Evolutionary conservation across 2,888 invertebrate species (phyloP), one percentile per base, ranked within the genome.

Genomic region (Aphodius sticticus): DNA sequence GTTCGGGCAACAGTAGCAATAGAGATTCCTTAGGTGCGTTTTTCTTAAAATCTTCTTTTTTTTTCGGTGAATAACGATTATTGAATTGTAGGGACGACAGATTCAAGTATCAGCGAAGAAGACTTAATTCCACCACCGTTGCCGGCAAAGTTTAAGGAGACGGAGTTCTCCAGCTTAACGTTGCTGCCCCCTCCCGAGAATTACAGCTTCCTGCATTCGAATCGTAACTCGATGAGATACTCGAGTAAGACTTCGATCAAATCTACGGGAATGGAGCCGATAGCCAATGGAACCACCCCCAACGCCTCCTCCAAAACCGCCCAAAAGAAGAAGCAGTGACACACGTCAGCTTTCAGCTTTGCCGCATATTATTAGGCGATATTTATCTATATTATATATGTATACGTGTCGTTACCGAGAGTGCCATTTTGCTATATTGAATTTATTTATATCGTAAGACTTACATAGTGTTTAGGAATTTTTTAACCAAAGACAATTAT

Each of bases 101-200:
- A 96, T 90, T 94, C 96, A 71, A 94, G 95, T 86, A 92, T 95
- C 83, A 92, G 94, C 85, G 94, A 96, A 89, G 94, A 95, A 88
- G 93, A 95, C 84, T 88, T 90, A 37, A 92, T 94, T n/a, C 95
- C 96, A 69, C 94, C 94, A 3, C 95, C 95, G 12, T 89, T 96
- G 69, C 96, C 96, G 3, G 91, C 93, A 76, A 96, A 96, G 88
- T 91, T 92, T 74, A 90, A 93, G 78, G 92, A 93, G 84, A 89
- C 91, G 15, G 92, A 92, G 84, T 91, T 90, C 81, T 90, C 89
- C 78, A 90, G 90, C 84, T 85, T 91, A 71, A 89, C 90, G 3
- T 53, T 53, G 53, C 87, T 87, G 6, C 88, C 87, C 37, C 86
- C 86, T 81, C 85, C 88, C 76, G 84, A 78, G 37, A 81, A 82